Percentiles rank a stretch among this genome's conserved stretches.
Evolutionary conservation across 2,797 vertebrate species (phyloP).

Genomic region (Gambusia yucatana): DNA sequence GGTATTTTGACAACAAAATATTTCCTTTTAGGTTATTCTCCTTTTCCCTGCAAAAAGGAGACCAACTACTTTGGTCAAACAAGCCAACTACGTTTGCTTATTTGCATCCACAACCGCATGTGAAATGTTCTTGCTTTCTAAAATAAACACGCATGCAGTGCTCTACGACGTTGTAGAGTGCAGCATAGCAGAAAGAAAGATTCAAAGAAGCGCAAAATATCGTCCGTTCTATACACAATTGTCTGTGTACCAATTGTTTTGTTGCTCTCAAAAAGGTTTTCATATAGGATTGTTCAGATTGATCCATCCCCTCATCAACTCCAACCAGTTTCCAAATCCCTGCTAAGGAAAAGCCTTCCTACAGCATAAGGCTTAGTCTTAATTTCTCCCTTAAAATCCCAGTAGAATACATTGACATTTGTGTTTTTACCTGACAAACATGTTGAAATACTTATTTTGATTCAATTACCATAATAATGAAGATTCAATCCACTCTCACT

Average conservation of each 20-base stretch:
- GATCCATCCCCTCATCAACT: neutral
- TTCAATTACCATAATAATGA: neutral
- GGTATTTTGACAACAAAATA: neutral
- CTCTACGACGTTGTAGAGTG: neutral
- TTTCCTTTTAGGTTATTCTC: neutral
- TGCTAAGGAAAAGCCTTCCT: neutral
- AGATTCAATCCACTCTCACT: neutral
- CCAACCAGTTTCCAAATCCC: neutral
- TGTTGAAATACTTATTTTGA: neutral
- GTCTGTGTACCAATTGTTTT: neutral
- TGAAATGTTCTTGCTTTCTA: neutral
- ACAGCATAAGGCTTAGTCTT: neutral
- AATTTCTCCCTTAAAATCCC: neutral
- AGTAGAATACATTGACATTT: neutral
- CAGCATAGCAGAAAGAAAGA: neutral
- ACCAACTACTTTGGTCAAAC: neutral
- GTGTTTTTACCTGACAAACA: neutral
- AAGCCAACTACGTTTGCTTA: neutral
- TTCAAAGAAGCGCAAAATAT: neutral
- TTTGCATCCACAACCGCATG: neutral
- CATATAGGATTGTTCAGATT: too few relatives aligned
- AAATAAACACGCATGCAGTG: neutral
- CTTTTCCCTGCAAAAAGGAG: neutral
- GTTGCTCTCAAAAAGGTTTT: neutral
- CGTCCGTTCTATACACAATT: neutral